Base-by-base conservation (phyloP, 1,140 invertebrate genomes). In the Pteromalus puparum region DNA sequence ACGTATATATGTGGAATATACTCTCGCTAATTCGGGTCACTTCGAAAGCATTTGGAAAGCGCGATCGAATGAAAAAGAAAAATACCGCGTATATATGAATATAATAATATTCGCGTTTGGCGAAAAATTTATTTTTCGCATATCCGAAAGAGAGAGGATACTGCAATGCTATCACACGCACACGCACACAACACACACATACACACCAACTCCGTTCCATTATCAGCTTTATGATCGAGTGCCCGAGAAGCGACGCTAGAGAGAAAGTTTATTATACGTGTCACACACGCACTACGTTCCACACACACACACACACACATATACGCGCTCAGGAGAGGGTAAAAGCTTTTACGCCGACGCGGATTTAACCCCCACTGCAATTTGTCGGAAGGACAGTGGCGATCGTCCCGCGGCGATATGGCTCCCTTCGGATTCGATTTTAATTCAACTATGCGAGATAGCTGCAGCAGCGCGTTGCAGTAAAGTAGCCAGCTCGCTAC, bases 171-270 rank as follows among this genome's bases (percentile, higher is more conserved):
- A 70, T 70, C 5, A 2, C 34, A 34, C 34, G 34, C 34, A 5
- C 2, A 34, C 34, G 6, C 34, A 34, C 34, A 34, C 5, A 42
- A 15, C 68, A 15, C 68, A 30, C 68, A 26, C 28, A 2, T 3
- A 42, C 10, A 42, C 10, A 34, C 7, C 24, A 30, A n/a, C 68
- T 24, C n/a, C 24, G 79, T 74, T 74, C 28, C 46, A 82, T 82
- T 82, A 82, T 82, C 68, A 74, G 72, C 48, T 82, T 73, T 82
- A 74, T 82, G 70, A 82, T 82, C 80, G 15, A 82, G 80, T 74
- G 61, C 48, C 67, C 42, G 12, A 46, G 42, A 30, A 67, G 24
- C 15, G 67, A 70, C 68, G 26, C 4, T 12, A n/a, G 46, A 81
- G 73, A 46, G 42, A 46, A 46, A 46, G 73, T 67, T 79, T 79